Conservation (phyloP, 2,113 vertebrate genomes). For the Eptesicus fuscus region DNA sequence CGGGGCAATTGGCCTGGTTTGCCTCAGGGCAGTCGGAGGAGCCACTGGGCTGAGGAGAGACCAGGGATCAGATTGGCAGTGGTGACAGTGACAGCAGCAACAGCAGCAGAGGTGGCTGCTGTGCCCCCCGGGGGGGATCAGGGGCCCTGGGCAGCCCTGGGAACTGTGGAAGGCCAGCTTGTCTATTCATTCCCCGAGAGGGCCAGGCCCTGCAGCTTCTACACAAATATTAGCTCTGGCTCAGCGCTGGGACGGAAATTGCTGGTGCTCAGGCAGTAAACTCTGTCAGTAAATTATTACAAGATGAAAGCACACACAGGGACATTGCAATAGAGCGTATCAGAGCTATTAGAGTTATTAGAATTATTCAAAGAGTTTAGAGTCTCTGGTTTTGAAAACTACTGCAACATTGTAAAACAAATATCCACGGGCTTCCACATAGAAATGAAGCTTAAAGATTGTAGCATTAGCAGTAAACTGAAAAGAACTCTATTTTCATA, state of each 20-base stretch:
- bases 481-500: not conserved
- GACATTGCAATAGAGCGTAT: not conserved
- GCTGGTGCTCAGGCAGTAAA: not conserved
- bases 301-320: not conserved
- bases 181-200: not conserved
- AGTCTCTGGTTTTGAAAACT: not conserved
- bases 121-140: not conserved
- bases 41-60: not conserved
- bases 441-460: not conserved
- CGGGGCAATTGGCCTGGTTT: not conserved
- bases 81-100: not conserved
- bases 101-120: not conserved
- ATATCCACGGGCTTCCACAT: not conserved
- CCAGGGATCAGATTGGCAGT: not conserved
- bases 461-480: not conserved
- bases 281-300: not conserved
- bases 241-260: not conserved
- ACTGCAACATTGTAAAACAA: not conserved
- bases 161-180: not conserved
- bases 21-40: not conserved
- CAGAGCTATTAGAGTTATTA: not conserved
- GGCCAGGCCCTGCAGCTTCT: not conserved
- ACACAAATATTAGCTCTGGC: no score
- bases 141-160: not conserved
- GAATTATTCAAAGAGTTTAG: not conserved